Evolutionary conservation across 2,797 vertebrate species (phyloP).

Genomic region (Yasuhikotakia modesta): DNA sequence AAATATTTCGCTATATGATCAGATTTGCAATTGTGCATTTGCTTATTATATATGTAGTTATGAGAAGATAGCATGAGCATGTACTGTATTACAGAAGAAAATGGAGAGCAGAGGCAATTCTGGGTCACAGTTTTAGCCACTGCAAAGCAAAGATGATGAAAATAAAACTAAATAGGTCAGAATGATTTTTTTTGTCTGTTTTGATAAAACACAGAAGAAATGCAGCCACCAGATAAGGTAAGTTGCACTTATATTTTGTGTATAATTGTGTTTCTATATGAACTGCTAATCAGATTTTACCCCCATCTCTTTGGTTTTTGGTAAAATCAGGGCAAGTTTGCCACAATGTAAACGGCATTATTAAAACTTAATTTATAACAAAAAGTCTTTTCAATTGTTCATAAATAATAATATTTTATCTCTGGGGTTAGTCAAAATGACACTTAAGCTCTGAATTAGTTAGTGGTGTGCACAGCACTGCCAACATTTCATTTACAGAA

Average conservation of each 20-base stretch:
- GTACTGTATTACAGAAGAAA: background rate
- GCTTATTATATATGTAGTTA: background rate
- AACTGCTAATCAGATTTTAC: background rate
- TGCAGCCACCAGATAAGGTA: background rate
- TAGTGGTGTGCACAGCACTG: background rate
- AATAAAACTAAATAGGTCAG: background rate
- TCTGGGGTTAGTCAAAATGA: background rate
- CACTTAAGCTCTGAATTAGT: background rate
- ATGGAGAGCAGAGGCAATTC: background rate
- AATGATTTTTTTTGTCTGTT: background rate
- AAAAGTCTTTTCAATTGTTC: background rate
- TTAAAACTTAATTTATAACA: background rate
- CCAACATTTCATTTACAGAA: background rate
- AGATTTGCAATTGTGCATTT: background rate
- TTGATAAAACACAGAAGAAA: slow-evolving; percentile 1
- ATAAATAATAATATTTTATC: background rate
- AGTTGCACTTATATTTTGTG: background rate
- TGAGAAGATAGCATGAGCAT: background rate
- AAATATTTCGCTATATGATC: background rate
- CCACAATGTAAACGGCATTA: background rate
- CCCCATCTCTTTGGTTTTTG: background rate
- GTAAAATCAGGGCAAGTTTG: background rate
- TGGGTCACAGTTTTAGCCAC: background rate
- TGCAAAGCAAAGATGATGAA: background rate
- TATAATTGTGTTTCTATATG: background rate